These are phyloP conservation scores for Sternotherus odoratus DNA, from an alignment of 2,797 vertebrate species.

Conservation along the genomic window DNA sequence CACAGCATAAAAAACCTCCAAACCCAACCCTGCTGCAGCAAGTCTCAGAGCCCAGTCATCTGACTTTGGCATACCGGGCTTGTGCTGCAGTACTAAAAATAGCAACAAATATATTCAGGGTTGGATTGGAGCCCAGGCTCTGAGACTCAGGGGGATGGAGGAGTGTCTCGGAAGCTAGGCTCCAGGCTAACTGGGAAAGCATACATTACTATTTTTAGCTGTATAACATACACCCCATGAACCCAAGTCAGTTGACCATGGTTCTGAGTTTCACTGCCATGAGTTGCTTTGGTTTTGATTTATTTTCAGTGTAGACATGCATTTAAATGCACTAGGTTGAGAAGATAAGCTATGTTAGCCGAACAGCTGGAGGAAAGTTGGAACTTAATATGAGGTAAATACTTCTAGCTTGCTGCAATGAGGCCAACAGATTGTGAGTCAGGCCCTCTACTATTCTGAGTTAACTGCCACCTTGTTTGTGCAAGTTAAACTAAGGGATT, in stretches of 20 bases:
- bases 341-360: neutral
- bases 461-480: conserved; percentile 1
- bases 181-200: neutral
- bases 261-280: no score
- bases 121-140: neutral
- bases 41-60: neutral
- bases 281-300: neutral
- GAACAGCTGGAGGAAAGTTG: neutral
- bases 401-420: neutral
- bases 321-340: neutral
- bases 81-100: neutral
- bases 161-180: neutral
- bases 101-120: neutral
- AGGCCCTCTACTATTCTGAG: neutral
- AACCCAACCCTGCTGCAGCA: neutral
- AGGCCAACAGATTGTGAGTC: neutral
- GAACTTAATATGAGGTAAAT: neutral
- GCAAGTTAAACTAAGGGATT: neutral
- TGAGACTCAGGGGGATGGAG: neutral
- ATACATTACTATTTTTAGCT: neutral
- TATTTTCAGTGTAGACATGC: neutral
- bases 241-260: neutral
- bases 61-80: neutral
- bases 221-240: neutral
- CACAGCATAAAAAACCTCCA: neutral